These are phyloP conservation scores for Chaunax sp. DNA, from an alignment of 2,797 vertebrate species.

Conservation along the genomic window DNA sequence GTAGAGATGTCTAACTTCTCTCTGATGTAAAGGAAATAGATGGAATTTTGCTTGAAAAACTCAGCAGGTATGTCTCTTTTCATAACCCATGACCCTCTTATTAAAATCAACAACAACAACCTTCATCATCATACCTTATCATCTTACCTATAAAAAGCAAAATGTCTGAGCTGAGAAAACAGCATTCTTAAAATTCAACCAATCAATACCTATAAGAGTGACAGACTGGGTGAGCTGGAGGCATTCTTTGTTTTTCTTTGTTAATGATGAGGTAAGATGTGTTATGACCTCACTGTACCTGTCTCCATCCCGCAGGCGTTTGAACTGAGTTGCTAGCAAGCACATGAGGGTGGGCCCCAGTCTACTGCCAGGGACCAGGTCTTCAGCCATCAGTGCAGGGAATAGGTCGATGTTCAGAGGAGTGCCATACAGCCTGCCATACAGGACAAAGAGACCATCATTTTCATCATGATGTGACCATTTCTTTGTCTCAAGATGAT, in stretches of 20 bases:
- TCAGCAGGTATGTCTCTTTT: no score
- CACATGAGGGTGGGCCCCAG: constrained; percentile 96
- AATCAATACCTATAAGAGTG: no score
- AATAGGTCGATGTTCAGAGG: constrained; percentile 95
- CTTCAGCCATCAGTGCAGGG: constrained; percentile 97
- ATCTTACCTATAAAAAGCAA: neutral
- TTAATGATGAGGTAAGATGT: neutral
- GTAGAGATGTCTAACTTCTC: no score
- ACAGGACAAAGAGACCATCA: neutral
- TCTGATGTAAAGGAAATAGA: no score
- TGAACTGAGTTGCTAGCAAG: constrained; percentile 92
- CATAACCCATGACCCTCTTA: no score
- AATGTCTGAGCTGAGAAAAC: neutral
- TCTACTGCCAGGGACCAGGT: constrained; percentile 94
- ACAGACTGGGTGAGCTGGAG: no score
- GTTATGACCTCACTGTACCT: constrained; percentile 80
- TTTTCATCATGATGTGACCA: no score
- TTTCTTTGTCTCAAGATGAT: no score
- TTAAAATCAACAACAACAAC: no score
- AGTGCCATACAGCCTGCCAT: constrained; percentile 90
- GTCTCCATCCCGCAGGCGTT: constrained; percentile 92
- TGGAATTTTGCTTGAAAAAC: no score
- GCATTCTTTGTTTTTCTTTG: no score
- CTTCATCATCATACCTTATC: neutral
- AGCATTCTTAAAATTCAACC: no score